Base-by-base conservation (phyloP, 2,888 invertebrate species). In the Drosophila lutescens region DNA sequence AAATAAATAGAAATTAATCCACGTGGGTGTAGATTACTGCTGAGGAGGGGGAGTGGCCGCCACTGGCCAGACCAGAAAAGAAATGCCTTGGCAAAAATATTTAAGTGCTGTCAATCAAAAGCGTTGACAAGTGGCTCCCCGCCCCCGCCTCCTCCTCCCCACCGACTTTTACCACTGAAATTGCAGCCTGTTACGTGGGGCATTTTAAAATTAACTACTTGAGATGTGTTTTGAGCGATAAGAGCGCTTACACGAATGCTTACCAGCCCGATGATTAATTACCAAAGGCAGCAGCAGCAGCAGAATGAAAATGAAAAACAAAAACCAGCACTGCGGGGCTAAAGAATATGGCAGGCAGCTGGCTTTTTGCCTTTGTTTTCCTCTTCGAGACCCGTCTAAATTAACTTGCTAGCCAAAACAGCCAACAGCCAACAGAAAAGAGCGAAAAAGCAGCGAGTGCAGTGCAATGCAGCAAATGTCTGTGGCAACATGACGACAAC, bases 131-230 rank as follows among this genome's bases (percentile, higher is more conserved):
- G 72, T 56, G 13, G 46, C 23, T n/a, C n/a, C 40, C 10, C 50
- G 4, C 30, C 32, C 38, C 30, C 46, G 20, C 20, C 20, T 3
- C 38, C 26, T 13, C 9, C 43, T 23, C 10, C 34, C 17, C 15
- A 13, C 20, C 46, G 2, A 20, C 32, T 17, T 23, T 34, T 20
- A 34, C 63, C 44, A 62, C 41, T 40, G 32, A 15, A 30, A 74
- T 49, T 61, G 74, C 86, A 73, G 80, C 67, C 73, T 74, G 76
- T 86, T 88, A 77, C 88, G 75, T 63, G 61, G 81, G 81, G 77
- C 79, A 86, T 83, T 86, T 83, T 78, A 73, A 83, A 83, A 83
- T 83, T 83, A 83, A 88, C 83, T 82, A 86, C 88, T 88, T 79
- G 69, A 70, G 83, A 83, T 83, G 86, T 83, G 87, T 83, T 88